These are phyloP conservation scores for Empidonax alnorum DNA, from an alignment of 2,113 vertebrate species.

Conservation along the genomic window DNA sequence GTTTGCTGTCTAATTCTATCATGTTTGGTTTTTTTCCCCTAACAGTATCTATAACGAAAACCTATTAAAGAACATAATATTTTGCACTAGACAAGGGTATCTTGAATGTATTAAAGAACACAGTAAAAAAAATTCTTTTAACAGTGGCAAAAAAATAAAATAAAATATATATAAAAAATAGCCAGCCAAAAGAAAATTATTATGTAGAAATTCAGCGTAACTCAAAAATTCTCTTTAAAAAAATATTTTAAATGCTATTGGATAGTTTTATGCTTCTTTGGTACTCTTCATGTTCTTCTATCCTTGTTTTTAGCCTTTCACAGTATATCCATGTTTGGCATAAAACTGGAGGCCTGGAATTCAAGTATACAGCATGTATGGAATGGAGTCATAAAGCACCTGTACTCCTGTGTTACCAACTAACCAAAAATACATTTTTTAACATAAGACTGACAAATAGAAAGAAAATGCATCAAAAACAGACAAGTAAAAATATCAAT, in stretches of 20 bases:
- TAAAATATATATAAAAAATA: neutral
- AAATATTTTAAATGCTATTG: neutral
- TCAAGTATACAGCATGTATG: neutral
- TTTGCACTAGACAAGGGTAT: constrained; percentile 44
- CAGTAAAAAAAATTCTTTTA: constrained; percentile 17
- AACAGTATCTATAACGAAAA: constrained; percentile 23
- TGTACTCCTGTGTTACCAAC: neutral
- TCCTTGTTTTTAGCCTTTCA: constrained; percentile 46
- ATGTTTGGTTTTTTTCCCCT: neutral
- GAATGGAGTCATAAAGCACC: neutral
- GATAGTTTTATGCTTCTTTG: constrained; percentile 33
- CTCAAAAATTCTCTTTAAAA: neutral
- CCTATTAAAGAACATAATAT: constrained; percentile 9
- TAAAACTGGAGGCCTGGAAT: constrained; percentile 16
- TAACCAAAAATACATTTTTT: neutral
- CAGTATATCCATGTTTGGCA: constrained; percentile 2
- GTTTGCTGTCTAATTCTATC: constrained; percentile 34
- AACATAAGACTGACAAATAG: neutral
- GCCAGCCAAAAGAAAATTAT: neutral
- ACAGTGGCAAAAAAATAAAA: neutral
- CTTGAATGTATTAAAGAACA: neutral
- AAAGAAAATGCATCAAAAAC: neutral
- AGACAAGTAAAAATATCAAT: neutral
- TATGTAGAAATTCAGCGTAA: neutral
- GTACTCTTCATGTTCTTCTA: constrained; percentile 35